Base-by-base conservation (phyloP, 2,888 invertebrate genomes). In the Conops quadrifasciatus region DNA sequence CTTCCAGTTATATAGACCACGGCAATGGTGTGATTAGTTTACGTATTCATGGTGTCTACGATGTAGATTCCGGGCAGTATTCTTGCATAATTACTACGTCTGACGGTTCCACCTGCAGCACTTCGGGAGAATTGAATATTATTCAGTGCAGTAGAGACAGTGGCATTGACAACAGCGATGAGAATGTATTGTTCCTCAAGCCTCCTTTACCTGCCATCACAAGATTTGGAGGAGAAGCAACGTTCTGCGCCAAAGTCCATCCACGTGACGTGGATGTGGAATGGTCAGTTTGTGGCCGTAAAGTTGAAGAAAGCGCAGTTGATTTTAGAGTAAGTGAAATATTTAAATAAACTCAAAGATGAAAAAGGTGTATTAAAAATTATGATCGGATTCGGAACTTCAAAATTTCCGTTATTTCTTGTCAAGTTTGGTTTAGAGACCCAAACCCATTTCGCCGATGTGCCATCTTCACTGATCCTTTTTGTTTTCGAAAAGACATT, bases 61-160 rank as follows among this genome's bases (percentile, higher is more conserved):
- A 88, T 62, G 88, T 91, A 79, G 92, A 92, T 82, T 87, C 90
- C 66, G 93, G 92, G 16, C 84, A 88, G 73, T 93, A 92, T 83
- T 87, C 88, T 75, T 93, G 92, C 82, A 89, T 89, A 80, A 89
- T 91, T 47, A 89, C 88, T 77, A 91, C 91, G 80, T 80, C 84
- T 47, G 87, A 87, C 79, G 92, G 92, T 26, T 72, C 71, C 53
- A 88, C 89, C 72, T 88, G 89, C 24, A 87, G 87, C 74, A 88
- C 89, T 66, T 87, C 84, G 72, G 82, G 83, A 1, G 79, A 82
- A 43, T 74, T 84, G 15, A 76, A 77, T 66, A 80, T 84, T 59
- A 70, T 78, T 51, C 81, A 83, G 71, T 63, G 63, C 80, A 47
- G 28, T 11, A 15, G 24, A 16, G 26, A 5, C 9, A 49, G 19